Base-by-base conservation (phyloP, 2,888 invertebrate genomes). In the Dicyrtomina minuta region DNA sequence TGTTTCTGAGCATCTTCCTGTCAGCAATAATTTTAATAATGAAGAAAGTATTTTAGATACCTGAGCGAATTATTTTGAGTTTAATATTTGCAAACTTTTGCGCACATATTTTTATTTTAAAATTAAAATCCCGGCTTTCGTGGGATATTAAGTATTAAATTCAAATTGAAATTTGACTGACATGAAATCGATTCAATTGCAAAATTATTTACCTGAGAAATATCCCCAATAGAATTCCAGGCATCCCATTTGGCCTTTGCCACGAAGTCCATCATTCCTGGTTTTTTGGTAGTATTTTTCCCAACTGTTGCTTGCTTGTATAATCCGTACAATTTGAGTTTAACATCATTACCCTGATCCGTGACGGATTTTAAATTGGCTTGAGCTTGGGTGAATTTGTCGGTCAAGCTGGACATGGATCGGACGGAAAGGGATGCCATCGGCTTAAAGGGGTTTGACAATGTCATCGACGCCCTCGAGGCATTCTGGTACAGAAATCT, bases 211-310 rank as follows among this genome's bases (percentile, higher is more conserved):
- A 84, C 84, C 82, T 84, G 80, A n/a, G 83, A 79, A 79, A 84
- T 81, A 27, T 81, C 80, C 39, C 84, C 84, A 15, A 85, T 77
- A 46, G 79, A 78, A 73, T 82, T 83, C 86, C 86, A 86, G 0
- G 86, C 84, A 72, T 83, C 83, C 84, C 84, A 87, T 78, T 86
- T 87, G 2, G 85, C 85, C 71, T 83, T 82, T 2, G 84, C 85
- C 22, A 85, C 85, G 76, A 86, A 81, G 77, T 86, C 85, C 79
- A 85, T 81, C 81, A 84, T 83, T 20, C 85, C 85, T 15, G 86
- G 86, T 70, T 84, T 84, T 26, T 81, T 80, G 12, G 81, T 81
- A 64, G 81, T 82, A 71, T 84, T 84, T 74, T 82, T 81, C 27
- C 86, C 86, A 24, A 79, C 77, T 0, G 83, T 83, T 1, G 83